Evolutionary conservation across 2,888 invertebrate genomes (phyloP).

Genomic region (Frankliniella intonsa): DNA sequence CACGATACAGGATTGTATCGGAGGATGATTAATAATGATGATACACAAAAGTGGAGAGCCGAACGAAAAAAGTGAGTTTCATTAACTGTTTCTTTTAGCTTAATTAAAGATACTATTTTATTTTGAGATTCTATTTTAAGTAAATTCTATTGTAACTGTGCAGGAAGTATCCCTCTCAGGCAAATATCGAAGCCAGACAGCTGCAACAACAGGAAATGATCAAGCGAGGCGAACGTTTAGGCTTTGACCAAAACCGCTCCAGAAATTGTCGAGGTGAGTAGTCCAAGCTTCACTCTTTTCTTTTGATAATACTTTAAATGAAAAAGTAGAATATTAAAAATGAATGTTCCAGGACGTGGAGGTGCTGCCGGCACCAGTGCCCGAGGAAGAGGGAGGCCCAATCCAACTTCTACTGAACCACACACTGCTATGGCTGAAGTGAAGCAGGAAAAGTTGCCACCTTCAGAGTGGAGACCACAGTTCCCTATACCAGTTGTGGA

Average conservation of each 20-base stretch:
- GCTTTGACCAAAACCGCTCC: slow-evolving; percentile 43
- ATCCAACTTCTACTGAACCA: neutral
- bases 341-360: neutral
- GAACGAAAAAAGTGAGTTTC: slow-evolving; percentile 59
- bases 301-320: too few species aligned
- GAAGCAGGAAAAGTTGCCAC: neutral
- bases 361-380: neutral
- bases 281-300: too few species aligned
- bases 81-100: neutral
- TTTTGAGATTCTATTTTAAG: slow-evolving; percentile 14
- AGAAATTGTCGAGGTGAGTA: neutral
- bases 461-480: neutral
- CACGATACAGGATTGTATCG: slow-evolving; percentile 79
- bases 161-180: slow-evolving; percentile 67
- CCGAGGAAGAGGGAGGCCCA: neutral
- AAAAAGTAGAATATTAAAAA: slow-evolving; percentile 9
- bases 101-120: slow-evolving; percentile 8
- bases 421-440: neutral
- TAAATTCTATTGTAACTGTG: slow-evolving; percentile 32
- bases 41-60: slow-evolving; percentile 76
- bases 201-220: slow-evolving; percentile 44
- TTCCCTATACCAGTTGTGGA: slow-evolving; percentile 27
- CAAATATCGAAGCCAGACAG: slow-evolving; percentile 45
- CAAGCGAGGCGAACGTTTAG: slow-evolving; percentile 50
- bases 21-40: slow-evolving; percentile 73